These are phyloP conservation scores for Vultur gryphus DNA, from an alignment of 2,797 vertebrate species.

Conservation along the genomic window DNA sequence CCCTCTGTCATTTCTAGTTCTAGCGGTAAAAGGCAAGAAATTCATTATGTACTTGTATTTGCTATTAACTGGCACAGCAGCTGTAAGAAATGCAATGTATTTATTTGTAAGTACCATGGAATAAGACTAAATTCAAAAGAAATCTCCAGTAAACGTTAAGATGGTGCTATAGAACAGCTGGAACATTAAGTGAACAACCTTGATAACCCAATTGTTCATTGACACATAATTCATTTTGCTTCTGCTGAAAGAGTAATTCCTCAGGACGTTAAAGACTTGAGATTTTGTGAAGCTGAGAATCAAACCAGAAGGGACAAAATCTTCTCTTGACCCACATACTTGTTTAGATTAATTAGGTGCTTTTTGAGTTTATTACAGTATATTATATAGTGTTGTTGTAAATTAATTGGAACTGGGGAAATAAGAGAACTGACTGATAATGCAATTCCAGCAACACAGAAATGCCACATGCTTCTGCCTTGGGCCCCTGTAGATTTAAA, in stretches of 20 bases:
- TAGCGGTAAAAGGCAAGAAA: conserved; percentile 28
- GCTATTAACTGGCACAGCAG: conserved; percentile 12
- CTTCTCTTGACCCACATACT: background rate
- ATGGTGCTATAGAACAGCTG: conserved; percentile 49
- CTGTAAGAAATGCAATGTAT: background rate
- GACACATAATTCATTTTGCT: background rate
- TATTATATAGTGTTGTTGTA: background rate
- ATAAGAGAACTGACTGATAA: background rate
- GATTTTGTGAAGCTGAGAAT: conserved; percentile 9
- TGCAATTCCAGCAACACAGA: background rate
- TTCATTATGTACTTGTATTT: conserved; percentile 35
- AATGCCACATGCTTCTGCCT: background rate
- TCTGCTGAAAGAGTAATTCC: conserved; percentile 31
- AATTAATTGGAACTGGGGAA: background rate
- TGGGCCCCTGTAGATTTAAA: background rate
- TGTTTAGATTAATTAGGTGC: background rate
- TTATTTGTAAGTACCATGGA: background rate
- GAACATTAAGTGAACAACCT: conserved; percentile 25
- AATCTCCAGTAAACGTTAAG: background rate
- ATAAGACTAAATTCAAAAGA: conserved; percentile 31
- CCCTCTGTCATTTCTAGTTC: background rate
- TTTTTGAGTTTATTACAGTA: background rate
- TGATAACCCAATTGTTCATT: conserved; percentile 55
- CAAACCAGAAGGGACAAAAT: background rate
- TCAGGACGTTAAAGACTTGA: background rate